A percentile compares a stretch with the other conserved stretches of the same genome.
phyloP scores from a whole-genome alignment of 1,140 invertebrate species.

The Cecropterus lyciades region DNA sequence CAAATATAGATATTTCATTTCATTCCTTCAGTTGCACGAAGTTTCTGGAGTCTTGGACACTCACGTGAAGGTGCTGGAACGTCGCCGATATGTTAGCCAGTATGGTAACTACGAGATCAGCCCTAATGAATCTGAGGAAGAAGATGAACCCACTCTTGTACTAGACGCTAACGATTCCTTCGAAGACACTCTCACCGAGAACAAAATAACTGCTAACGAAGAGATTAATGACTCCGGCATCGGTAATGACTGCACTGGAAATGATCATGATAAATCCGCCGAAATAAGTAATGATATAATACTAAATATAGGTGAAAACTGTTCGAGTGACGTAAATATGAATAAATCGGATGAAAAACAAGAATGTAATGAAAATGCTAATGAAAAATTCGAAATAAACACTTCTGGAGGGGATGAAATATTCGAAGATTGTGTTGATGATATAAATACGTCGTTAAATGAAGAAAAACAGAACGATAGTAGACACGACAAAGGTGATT shows the following conservation, averaged over 20 bases:
- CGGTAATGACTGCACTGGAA: constrained; percentile 21
- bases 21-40: constrained; percentile 66
- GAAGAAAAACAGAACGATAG: constrained; percentile 20
- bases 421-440: constrained; percentile 66
- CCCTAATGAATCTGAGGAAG: constrained; percentile 46
- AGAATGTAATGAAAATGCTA: constrained; percentile 28
- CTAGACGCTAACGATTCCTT: constrained; percentile 54
- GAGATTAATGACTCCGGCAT: constrained; percentile 47
- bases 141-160: constrained; percentile 60
- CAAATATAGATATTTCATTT: constrained; percentile 4
- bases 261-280: neutral
- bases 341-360: constrained; percentile 18
- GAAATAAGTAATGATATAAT: neutral
- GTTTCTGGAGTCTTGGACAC: constrained; percentile 63
- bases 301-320: neutral
- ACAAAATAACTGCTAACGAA: constrained; percentile 33
- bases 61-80: constrained; percentile 60
- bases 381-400: constrained; percentile 9
- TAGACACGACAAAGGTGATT: constrained; percentile 35
- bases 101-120: constrained; percentile 49
- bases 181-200: constrained; percentile 67
- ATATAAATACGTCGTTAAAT: constrained; percentile 24
- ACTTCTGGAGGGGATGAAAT: constrained; percentile 52
- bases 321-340: neutral
- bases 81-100: constrained; percentile 49